Evolutionary conservation across 1,140 invertebrate genomes (phyloP).

Genomic region (Ceratina calcarata): DNA sequence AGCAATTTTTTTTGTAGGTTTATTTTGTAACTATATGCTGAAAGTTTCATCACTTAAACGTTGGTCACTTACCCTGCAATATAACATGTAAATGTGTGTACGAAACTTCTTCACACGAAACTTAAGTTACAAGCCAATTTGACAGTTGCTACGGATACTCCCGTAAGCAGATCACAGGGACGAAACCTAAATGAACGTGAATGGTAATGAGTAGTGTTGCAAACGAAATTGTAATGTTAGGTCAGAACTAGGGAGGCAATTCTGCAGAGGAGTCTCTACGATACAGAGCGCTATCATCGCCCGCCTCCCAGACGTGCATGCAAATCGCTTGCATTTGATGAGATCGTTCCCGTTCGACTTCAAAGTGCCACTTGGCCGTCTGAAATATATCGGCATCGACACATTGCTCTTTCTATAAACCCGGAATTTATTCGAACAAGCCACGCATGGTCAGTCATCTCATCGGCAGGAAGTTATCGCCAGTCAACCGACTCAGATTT

Average conservation of each 20-base stretch:
- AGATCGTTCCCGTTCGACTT: slow-evolving; percentile 9
- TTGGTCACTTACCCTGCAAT: too few relatives aligned
- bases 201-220: not conserved
- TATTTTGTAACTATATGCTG: too few relatives aligned
- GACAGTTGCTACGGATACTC: not conserved
- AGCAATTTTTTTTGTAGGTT: too few relatives aligned
- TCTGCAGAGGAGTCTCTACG: not conserved
- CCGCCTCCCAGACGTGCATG: not conserved
- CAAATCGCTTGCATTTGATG: slow-evolving; percentile 8
- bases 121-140: not conserved
- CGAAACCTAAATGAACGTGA: not conserved
- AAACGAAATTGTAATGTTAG: slow-evolving; percentile 23
- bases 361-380: not conserved
- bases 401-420: slow-evolving; percentile 7
- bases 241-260: not conserved
- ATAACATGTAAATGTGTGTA: too few relatives aligned
- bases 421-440: slow-evolving; percentile 31
- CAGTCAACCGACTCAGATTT: slow-evolving; percentile 19
- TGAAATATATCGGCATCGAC: slow-evolving; percentile 18
- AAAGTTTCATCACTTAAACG: too few relatives aligned
- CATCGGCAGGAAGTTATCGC: slow-evolving; percentile 25
- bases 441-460: slow-evolving; percentile 22
- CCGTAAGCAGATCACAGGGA: not conserved
- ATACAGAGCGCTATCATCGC: not conserved
- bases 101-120: not conserved